These are phyloP conservation scores for Irena cyanogastra DNA, from an alignment of 2,113 vertebrate genomes.

Conservation along the genomic window DNA sequence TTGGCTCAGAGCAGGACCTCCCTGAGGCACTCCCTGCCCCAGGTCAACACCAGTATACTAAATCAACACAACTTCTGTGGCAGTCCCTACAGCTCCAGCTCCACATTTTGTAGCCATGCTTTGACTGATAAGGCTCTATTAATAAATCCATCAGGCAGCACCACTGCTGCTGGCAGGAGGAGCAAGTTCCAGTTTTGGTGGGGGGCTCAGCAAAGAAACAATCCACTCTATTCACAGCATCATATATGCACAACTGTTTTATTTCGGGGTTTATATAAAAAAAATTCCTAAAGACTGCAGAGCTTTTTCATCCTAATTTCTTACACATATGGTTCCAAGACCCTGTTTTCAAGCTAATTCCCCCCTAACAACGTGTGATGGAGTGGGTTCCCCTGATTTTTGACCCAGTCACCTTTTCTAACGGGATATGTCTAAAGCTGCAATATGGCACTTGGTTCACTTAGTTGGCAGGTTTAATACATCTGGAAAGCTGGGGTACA, in stretches of 20 bases:
- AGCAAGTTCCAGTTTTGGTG: not conserved
- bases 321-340: slow-evolving; percentile 19
- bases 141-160: not conserved
- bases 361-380: not conserved
- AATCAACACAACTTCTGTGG: not conserved
- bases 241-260: slow-evolving; percentile 63
- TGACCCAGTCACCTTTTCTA: slow-evolving; percentile 26
- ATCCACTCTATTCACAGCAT: not conserved
- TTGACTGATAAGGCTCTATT: not conserved
- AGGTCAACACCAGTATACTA: not conserved
- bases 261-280: slow-evolving; percentile 65
- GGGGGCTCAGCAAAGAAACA: not conserved
- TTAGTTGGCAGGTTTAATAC: slow-evolving; percentile 42
- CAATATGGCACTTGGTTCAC: slow-evolving; percentile 50
- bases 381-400: not conserved
- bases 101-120: not conserved
- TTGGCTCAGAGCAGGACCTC: not conserved
- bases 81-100: not conserved
- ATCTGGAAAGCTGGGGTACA: slow-evolving; percentile 21
- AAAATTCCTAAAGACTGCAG: slow-evolving; percentile 44
- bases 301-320: slow-evolving; percentile 1
- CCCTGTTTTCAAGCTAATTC: slow-evolving; percentile 39
- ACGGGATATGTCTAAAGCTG: slow-evolving; percentile 49
- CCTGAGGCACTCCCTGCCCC: not conserved
- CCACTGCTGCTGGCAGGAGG: not conserved